phyloP scores from a whole-genome alignment of 2,888 invertebrate genomes.

The Hyposoter didymator region DNA sequence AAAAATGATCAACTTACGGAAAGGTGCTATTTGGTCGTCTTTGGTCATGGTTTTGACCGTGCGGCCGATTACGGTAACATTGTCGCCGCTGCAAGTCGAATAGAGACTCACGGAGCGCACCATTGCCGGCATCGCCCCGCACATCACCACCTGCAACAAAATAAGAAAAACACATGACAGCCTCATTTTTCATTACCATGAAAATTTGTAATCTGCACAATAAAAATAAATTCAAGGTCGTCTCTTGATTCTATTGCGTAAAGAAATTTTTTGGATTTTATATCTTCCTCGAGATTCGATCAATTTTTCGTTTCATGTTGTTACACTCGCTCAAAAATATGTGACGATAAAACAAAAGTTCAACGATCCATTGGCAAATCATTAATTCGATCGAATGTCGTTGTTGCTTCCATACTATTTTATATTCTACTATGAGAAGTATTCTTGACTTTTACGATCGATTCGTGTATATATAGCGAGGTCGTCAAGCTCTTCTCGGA shows the following conservation, averaged over 20 bases:
- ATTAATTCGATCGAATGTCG: conserved; percentile 53
- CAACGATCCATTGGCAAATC: conserved; percentile 47
- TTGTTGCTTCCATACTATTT: conserved; percentile 45
- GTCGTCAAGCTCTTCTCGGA: conserved; percentile 71
- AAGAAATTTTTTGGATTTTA: not conserved
- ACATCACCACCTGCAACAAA: conserved; percentile 88
- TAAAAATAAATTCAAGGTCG: too few relatives aligned
- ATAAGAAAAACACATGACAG: not conserved
- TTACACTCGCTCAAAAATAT: not conserved
- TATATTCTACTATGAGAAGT: conserved; percentile 48
- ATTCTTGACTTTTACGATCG: conserved; percentile 75
- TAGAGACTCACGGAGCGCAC: conserved; percentile 89
- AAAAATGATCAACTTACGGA: conserved; percentile 85
- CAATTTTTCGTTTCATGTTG: not conserved
- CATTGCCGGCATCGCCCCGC: conserved; percentile 90
- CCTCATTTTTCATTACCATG: not conserved
- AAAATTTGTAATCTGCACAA: too few relatives aligned
- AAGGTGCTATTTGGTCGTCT: conserved; percentile 85
- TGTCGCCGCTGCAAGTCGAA: conserved; percentile 89
- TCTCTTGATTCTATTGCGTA: too few relatives aligned
- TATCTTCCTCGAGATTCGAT: not conserved
- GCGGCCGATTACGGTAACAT: conserved; percentile 88
- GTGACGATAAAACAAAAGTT: conserved; percentile 26
- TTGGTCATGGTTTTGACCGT: conserved; percentile 88
- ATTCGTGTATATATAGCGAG: conserved; percentile 72